Evolutionary conservation across 2,797 vertebrate genomes (phyloP), one percentile per base, ranked within the genome.

Genomic region (Vipera ursinii): DNA sequence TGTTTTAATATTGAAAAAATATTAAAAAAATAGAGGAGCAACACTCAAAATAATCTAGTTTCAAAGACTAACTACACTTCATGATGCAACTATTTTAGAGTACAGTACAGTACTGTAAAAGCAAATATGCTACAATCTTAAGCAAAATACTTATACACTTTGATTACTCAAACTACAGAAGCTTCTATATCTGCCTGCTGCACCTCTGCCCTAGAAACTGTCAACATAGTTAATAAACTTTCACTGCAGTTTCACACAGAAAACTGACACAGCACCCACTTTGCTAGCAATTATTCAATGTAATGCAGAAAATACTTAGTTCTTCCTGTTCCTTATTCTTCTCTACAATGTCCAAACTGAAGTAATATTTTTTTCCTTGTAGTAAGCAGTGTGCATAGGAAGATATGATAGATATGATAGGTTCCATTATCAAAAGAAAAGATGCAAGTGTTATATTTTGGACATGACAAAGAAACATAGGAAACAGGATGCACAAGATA

Each of bases 21-120:
- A 5, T 22, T 86, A 86, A 48, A 93, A 87, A 63, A 95, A 60
- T 91, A 94, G 60, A 88, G 15, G 53, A 53, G 92, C 88, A 95
- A 95, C 95, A 91, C 20, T 87, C 94, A 44, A 3, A 85, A 89
- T 12, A 88, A 89, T 92, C 87, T n/a, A 69, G 86, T 28, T 4
- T n/a, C 13, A 93, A 1, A 91, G 57, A 51, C 22, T 12, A 32
- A n/a, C 60, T 15, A 65, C 5, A 51, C 3, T 91, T 51, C 28
- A 32, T 56, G 48, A 38, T 87, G n/a, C 4, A 60, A 65, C 6
- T 15, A 65, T 56, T n/a, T 55, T 55, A 38, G 48, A 73, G 26
- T 53, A 65, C 3, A 90, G 26, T 53, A 65, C 6, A 90, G 38
- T 53, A 86, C 12, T 55, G n/a, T 61, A 91, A 87, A 26, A 82